Conservation (phyloP, 2,888 invertebrate species). For the Meloe dianella region DNA sequence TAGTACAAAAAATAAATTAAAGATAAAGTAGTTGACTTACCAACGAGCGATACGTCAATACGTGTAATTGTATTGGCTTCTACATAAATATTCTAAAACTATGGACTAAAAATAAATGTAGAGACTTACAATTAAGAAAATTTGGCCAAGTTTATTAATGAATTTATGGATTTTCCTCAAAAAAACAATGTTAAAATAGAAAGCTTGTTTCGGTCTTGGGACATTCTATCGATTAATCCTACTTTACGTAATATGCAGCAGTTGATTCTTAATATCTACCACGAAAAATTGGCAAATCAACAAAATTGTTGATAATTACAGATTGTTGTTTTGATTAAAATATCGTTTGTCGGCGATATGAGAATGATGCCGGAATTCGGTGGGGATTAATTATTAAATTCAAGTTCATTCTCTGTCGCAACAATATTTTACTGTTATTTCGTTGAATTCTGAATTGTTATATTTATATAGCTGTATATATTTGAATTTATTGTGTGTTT, state of each 20-base stretch:
- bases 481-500: too few relatives aligned
- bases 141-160: not conserved
- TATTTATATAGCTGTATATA: too few relatives aligned
- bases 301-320: too few relatives aligned
- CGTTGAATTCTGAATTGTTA: too few relatives aligned
- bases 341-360: too few relatives aligned
- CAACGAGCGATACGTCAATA: not conserved
- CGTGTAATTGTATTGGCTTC: not conserved
- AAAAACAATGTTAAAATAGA: not conserved
- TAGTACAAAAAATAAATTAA: constrained; percentile 9
- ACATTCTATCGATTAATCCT: not conserved
- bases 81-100: not conserved
- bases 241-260: too few relatives aligned
- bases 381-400: not conserved
- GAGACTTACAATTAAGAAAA: not conserved
- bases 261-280: too few relatives aligned
- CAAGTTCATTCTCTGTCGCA: not conserved
- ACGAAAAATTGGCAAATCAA: not conserved
- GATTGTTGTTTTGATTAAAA: too few relatives aligned
- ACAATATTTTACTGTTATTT: not conserved
- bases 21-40: not conserved
- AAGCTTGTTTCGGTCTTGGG: not conserved
- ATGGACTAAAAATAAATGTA: not conserved
- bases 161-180: not conserved
- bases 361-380: too few relatives aligned